These are phyloP conservation scores for Corythornis cristatus DNA, from an alignment of 2,113 vertebrate species.

Conservation along the genomic window DNA sequence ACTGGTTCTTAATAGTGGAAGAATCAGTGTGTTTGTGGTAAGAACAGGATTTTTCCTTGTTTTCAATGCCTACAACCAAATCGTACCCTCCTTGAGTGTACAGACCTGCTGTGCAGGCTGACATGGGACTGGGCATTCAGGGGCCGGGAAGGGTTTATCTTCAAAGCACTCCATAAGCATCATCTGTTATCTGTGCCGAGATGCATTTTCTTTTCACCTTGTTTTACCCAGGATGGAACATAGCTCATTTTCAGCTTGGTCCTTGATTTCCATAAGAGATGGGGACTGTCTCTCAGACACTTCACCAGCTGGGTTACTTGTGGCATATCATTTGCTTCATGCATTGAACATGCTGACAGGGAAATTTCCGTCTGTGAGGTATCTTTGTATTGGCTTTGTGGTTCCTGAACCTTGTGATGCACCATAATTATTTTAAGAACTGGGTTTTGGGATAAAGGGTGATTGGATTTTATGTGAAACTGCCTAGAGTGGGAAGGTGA, in stretches of 20 bases:
- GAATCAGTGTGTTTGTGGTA: neutral
- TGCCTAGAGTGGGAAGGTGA: neutral
- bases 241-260: neutral
- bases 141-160: neutral
- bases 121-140: neutral
- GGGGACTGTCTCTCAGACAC: neutral
- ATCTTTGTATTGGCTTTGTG: neutral
- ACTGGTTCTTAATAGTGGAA: neutral
- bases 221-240: conserved; percentile 6
- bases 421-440: neutral
- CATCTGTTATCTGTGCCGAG: neutral
- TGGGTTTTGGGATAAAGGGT: neutral
- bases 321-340: neutral
- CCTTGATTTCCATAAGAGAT: neutral
- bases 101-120: neutral
- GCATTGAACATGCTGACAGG: neutral
- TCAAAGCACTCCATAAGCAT: neutral
- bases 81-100: neutral
- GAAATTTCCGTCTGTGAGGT: neutral
- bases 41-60: neutral
- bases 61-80: neutral
- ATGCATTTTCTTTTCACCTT: neutral
- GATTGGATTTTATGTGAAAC: neutral
- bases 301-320: neutral
- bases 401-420: neutral